Evolutionary conservation across 2,888 invertebrate genomes (phyloP).

Genomic region (Cylindroiulus punctatus): DNA sequence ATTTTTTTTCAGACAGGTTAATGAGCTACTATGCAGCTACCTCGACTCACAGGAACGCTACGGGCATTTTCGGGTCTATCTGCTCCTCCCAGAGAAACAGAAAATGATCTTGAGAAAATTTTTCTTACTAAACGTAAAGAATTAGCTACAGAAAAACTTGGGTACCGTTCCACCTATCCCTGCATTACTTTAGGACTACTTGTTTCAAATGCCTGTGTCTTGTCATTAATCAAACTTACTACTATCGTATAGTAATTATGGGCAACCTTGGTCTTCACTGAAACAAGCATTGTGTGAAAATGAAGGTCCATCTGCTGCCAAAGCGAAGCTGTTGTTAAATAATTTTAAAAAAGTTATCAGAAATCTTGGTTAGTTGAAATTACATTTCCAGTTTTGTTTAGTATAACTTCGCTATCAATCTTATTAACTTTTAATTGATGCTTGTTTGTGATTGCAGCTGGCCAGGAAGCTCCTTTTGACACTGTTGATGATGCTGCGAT

Average conservation of each 20-base stretch:
- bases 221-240: not conserved
- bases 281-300: conserved; percentile 32
- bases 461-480: conserved; percentile 62
- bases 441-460: not conserved
- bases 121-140: conserved; percentile 9
- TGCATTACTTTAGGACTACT: not conserved
- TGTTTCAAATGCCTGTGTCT: not conserved
- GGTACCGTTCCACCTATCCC: not conserved
- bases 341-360: conserved; percentile 35
- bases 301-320: not conserved
- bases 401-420: not conserved
- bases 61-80: conserved; percentile 13
- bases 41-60: conserved; percentile 49
- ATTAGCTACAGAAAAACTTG: conserved; percentile 17
- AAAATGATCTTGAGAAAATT: not conserved
- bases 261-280: not conserved
- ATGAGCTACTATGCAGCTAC: not conserved
- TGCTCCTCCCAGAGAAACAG: not conserved
- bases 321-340: not conserved
- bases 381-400: not conserved
- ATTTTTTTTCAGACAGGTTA: not conserved
- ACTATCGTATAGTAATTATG: conserved; percentile 29
- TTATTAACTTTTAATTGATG: not conserved
- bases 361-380: conserved; percentile 24
- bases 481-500: conserved; percentile 74